Conservation (phyloP, 1,140 invertebrate species). For the Venturia canescens region DNA sequence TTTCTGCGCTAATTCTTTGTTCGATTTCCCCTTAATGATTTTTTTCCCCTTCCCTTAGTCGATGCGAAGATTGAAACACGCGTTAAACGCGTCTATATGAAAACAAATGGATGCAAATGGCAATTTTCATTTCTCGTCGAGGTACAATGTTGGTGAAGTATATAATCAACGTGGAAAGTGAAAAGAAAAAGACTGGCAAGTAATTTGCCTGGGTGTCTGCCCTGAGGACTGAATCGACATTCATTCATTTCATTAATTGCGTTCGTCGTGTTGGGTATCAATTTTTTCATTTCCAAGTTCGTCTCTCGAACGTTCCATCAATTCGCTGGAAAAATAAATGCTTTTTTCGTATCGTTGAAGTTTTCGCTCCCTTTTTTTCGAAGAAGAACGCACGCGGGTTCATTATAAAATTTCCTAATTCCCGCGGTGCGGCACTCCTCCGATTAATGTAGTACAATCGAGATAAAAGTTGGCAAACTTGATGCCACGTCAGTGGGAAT, state of each 20-base stretch:
- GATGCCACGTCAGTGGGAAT: background rate
- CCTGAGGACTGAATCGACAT: conserved; percentile 1
- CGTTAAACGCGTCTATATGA: background rate
- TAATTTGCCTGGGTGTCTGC: background rate
- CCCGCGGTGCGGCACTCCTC: background rate
- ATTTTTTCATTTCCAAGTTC: background rate
- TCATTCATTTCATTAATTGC: conserved; percentile 9
- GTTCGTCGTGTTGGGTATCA: background rate
- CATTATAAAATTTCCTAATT: background rate
- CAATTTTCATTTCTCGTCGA: background rate
- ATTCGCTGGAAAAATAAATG: conserved; percentile 5
- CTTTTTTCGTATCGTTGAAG: background rate
- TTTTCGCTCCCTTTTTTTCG: background rate
- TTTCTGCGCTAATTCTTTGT: background rate
- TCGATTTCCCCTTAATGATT: background rate
- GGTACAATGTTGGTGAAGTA: background rate
- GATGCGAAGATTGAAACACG: background rate
- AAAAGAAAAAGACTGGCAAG: background rate
- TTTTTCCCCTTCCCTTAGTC: background rate
- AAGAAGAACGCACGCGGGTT: background rate
- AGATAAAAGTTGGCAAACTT: background rate
- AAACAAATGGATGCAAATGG: background rate
- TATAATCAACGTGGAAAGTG: background rate
- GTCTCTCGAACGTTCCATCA: background rate
- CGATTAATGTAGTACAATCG: background rate